Conservation (phyloP, 2,113 vertebrate genomes). For the Vireo altiloquus region DNA sequence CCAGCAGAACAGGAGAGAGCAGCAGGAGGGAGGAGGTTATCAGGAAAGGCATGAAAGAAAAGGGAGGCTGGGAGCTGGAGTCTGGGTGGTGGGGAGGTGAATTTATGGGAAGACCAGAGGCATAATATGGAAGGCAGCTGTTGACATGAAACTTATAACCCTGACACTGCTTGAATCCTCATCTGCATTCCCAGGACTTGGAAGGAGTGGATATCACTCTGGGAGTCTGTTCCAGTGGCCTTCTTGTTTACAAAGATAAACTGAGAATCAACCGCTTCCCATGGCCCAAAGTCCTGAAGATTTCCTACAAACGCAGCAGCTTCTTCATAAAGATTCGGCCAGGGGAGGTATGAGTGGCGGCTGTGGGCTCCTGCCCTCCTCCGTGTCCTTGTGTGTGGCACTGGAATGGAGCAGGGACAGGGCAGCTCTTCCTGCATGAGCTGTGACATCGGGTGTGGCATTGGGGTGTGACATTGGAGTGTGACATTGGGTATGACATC, state of each 20-base stretch:
- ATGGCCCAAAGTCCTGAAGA: slow-evolving; percentile 98
- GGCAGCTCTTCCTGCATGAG: neutral
- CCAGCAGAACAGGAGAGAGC: neutral
- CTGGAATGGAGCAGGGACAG: fast-evolving
- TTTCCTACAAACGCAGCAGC: slow-evolving; percentile 96
- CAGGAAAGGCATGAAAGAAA: neutral
- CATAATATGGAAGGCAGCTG: neutral
- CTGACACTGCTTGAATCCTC: neutral
- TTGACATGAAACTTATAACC: neutral
- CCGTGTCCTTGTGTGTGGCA: no score
- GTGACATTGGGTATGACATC: no score
- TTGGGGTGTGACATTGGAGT: no score
- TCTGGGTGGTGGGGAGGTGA: neutral
- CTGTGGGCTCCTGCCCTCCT: neutral
- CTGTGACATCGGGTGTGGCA: no score
- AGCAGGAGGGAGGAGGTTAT: neutral
- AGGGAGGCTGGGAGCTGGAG: neutral
- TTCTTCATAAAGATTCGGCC: slow-evolving; percentile 98
- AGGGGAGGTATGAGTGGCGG: slow-evolving; percentile 79
- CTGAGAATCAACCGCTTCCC: slow-evolving; percentile 98
- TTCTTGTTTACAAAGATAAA: slow-evolving; percentile 97
- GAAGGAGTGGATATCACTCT: slow-evolving; percentile 95
- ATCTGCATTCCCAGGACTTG: slow-evolving; percentile 80
- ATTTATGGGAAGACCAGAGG: neutral
- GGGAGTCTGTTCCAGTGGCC: slow-evolving; percentile 93